Conservation (phyloP, 2,113 vertebrate genomes). For the Canis aureus region DNA sequence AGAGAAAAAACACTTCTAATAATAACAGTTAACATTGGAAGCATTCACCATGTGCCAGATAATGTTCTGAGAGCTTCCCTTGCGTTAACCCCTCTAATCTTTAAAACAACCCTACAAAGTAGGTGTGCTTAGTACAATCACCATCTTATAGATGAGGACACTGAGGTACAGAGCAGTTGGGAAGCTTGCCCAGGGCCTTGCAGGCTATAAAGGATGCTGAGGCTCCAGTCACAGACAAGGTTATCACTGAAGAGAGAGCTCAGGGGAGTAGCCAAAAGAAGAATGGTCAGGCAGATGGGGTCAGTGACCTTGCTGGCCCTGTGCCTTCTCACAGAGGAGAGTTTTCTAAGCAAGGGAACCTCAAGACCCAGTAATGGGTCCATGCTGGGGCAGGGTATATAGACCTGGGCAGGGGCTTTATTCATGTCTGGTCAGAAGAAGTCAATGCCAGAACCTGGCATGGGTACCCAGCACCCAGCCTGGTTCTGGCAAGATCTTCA, state of each 20-base stretch:
- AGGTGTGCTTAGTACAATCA: background rate
- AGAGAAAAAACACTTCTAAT: background rate
- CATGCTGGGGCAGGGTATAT: background rate
- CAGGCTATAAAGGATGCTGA: background rate
- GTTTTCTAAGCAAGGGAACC: background rate
- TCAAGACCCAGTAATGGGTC: fast-evolving
- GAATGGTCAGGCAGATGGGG: background rate
- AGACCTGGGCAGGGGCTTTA: background rate
- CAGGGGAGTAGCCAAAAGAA: background rate
- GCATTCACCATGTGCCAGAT: background rate
- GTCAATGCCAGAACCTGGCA: background rate
- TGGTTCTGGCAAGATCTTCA: background rate
- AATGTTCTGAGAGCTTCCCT: background rate
- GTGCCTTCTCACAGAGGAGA: background rate
- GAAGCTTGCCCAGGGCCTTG: background rate
- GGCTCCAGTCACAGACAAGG: background rate
- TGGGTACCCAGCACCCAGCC: background rate
- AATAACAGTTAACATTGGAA: background rate
- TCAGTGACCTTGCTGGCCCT: background rate
- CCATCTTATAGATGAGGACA: background rate
- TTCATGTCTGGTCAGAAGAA: background rate
- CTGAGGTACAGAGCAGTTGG: background rate
- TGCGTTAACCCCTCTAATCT: background rate
- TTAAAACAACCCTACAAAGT: background rate
- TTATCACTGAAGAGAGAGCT: background rate